These are phyloP conservation scores for Parapsyche elsis DNA, from an alignment of 1,140 invertebrate genomes.

Conservation along the genomic window DNA sequence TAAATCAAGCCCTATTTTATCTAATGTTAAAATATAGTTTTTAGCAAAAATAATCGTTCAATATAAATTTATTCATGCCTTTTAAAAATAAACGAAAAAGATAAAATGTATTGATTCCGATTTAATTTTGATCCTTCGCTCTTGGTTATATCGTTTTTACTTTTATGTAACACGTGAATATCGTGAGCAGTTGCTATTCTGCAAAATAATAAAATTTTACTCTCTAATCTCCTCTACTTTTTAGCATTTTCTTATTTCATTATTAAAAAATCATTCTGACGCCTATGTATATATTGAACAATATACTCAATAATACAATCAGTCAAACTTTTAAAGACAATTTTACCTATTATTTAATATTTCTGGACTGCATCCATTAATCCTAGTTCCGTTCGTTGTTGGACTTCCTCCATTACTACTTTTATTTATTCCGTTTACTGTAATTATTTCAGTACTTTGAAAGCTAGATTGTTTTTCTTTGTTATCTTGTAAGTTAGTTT, in stretches of 20 bases:
- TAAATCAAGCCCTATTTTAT: neutral
- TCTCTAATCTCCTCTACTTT: neutral
- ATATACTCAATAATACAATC: too few species aligned
- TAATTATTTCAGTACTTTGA: slow-evolving; percentile 66
- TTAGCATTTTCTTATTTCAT: too few species aligned
- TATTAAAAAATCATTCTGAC: too few species aligned
- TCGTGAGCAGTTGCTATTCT: slow-evolving; percentile 10
- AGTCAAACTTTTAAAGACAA: too few species aligned
- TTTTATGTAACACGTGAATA: neutral
- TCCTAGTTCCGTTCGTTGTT: slow-evolving; percentile 57
- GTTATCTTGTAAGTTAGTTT: slow-evolving; percentile 75
- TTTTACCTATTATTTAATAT: slow-evolving; percentile 2
- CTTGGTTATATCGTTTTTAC: neutral
- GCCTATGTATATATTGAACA: too few species aligned
- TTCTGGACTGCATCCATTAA: slow-evolving; percentile 57
- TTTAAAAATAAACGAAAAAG: neutral
- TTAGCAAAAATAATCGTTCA: neutral
- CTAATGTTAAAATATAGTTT: too few species aligned
- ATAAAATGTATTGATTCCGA: neutral
- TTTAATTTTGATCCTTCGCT: slow-evolving; percentile 7
- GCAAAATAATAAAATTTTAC: slow-evolving; percentile 6
- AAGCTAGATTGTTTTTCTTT: slow-evolving; percentile 72
- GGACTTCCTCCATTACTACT: slow-evolving; percentile 58
- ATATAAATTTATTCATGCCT: slow-evolving; percentile 20
- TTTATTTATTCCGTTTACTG: slow-evolving; percentile 62